These are phyloP conservation scores for Apus apus DNA, from an alignment of 2,113 vertebrate genomes.

Conservation along the genomic window DNA sequence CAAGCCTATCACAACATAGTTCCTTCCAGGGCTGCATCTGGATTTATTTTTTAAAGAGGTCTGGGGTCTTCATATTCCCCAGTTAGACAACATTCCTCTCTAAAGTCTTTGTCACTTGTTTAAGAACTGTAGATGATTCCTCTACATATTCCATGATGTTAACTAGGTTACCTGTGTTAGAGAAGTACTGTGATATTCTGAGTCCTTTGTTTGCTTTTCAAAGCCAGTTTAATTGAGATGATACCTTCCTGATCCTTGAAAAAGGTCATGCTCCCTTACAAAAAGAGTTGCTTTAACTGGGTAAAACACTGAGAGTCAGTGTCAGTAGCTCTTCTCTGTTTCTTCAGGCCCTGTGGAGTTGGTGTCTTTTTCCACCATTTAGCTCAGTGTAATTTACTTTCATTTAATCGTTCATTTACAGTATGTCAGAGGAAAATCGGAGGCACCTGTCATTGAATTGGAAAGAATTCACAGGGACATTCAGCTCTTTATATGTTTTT, in stretches of 20 bases:
- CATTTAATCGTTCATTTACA: slow-evolving; percentile 71
- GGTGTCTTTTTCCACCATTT: slow-evolving; percentile 67
- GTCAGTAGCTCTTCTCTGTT: not conserved
- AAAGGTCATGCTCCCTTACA: not conserved
- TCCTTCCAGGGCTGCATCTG: not conserved
- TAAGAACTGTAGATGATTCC: not conserved
- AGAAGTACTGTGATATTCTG: not conserved
- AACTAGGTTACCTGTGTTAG: not conserved
- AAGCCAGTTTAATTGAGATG: not conserved
- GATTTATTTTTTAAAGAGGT: not conserved
- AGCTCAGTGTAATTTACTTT: slow-evolving; percentile 72
- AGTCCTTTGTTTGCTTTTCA: not conserved
- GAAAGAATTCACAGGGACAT: slow-evolving; percentile 59
- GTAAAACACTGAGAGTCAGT: not conserved
- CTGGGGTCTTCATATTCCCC: not conserved
- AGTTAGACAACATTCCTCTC: not conserved
- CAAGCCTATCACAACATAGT: not conserved
- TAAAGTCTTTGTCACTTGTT: not conserved
- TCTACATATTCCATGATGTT: not conserved
- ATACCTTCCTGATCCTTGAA: not conserved
- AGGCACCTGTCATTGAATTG: slow-evolving; percentile 65
- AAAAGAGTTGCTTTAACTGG: not conserved
- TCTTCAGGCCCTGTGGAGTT: not conserved
- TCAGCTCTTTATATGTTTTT: slow-evolving; percentile 23
- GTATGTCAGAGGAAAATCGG: slow-evolving; percentile 61